Conservation (phyloP, 2,113 vertebrate species). For the Raja brachyura region DNA sequence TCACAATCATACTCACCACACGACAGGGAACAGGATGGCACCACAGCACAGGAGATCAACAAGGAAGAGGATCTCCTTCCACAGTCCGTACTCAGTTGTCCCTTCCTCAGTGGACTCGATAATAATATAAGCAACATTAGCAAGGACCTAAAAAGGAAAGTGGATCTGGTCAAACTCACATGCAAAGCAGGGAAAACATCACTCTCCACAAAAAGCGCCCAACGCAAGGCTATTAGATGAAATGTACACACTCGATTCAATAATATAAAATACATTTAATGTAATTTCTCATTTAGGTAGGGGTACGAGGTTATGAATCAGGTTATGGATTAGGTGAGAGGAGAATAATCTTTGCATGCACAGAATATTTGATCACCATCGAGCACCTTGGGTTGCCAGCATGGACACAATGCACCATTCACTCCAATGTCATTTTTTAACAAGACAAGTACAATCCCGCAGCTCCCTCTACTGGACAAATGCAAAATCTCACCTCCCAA, state of each 20-base stretch:
- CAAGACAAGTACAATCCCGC: not conserved
- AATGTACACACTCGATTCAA: not conserved
- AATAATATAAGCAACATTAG: conserved; percentile 78
- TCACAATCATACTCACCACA: conserved; percentile 59
- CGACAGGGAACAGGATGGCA: conserved; percentile 78
- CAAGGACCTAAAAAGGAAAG: conserved; percentile 60
- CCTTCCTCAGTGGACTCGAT: conserved; percentile 80
- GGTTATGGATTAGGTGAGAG: not conserved
- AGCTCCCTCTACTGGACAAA: not conserved
- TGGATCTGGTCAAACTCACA: accelerated
- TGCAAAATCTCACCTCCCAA: not conserved
- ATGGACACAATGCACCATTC: not conserved
- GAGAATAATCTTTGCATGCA: not conserved
- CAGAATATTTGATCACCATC: not conserved
- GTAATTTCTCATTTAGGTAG: not conserved
- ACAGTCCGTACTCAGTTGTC: conserved; percentile 69
- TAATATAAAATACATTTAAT: not conserved
- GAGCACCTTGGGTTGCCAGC: not conserved
- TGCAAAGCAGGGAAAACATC: not conserved
- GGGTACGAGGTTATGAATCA: too few relatives aligned
- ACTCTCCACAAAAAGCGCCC: not conserved
- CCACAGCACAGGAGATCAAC: conserved; percentile 78
- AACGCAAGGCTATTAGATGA: not conserved
- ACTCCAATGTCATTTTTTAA: not conserved
- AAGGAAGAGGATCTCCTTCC: conserved; percentile 77